Percentiles rank a stretch among this genome's conserved stretches.
phyloP scores from a whole-genome alignment of 92 coral and sea anemone genomes.

The Hydrozoanthus gracilis region DNA sequence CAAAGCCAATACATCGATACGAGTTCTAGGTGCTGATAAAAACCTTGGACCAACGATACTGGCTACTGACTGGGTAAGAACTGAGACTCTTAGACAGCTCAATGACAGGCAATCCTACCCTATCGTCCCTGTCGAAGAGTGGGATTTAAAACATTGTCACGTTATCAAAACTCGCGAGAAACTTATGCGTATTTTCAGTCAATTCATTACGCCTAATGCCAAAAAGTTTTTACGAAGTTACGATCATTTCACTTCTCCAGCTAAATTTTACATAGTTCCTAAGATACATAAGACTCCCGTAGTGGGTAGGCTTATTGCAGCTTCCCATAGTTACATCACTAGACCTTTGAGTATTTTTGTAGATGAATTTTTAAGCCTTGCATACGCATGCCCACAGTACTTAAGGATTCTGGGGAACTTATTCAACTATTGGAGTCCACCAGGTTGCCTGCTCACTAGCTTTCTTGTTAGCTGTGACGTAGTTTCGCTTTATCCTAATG shows the following conservation, averaged over 20 bases:
- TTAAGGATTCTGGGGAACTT: conserved; percentile 9
- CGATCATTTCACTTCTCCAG: neutral
- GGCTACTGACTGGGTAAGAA: neutral
- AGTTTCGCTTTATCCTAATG: conserved; percentile 46
- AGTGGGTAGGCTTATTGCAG: conserved; percentile 14
- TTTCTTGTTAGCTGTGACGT: conserved; percentile 63
- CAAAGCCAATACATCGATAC: neutral
- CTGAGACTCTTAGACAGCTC: conserved; percentile 2
- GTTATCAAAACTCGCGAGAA: neutral
- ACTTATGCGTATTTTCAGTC: neutral
- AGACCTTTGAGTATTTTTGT: neutral
- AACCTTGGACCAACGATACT: neutral
- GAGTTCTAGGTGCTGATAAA: too few relatives aligned
- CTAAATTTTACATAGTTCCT: too few relatives aligned
- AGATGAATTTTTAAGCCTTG: neutral
- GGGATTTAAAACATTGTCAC: neutral
- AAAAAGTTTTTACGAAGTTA: neutral
- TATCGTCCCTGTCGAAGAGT: neutral
- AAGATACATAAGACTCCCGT: neutral
- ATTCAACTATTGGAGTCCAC: conserved; percentile 12
- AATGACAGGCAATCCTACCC: neutral
- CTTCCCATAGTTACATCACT: too few relatives aligned
- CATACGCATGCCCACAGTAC: conserved; percentile 1
- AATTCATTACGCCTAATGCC: neutral
- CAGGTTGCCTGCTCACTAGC: conserved; percentile 7